Base-by-base conservation (phyloP, 2,888 invertebrate species). In the Romanomermis culicivorax region DNA sequence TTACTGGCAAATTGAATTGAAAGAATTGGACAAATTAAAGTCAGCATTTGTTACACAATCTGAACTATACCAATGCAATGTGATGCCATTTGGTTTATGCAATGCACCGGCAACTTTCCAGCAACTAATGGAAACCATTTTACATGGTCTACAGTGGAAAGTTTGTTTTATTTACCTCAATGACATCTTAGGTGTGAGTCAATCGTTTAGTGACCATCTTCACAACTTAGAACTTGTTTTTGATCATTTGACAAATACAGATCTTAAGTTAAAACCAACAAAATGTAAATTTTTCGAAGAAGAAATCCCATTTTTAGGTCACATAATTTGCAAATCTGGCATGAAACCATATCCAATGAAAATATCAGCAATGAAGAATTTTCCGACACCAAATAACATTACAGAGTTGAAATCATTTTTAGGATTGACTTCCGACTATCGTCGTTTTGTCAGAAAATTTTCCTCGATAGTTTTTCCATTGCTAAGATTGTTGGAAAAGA, bases 241-340 rank as follows among this genome's bases (percentile, higher is more conserved):
- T 20, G 23, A 20, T 20, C 26, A 52, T 2, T 24, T 59, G 20
- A 3, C 23, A 23, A 29, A 29, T 23, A 42, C 47, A 23, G 52
- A 51, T 4, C 42, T 60, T 42, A 64, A 61, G 1, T 48, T 70
- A 0, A 64, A 63, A 43, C 49, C 62, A 1, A 52, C 23, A 0
- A 68, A 69, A 56, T 65, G 64, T 51, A 49, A 26, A n/a, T 55
- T 56, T 27, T 11, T 7, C n/a, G 14, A 23, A 20, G 4, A 3
- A 3, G 3, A n/a, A 26, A 27, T 70, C 1, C 59, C 60, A 45
- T 67, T 64, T 55, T 55, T 70, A 2, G 68, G 69, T 1, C 68
- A 66, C 53, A 36, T 66, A 0, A 64, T 72, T 0, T 63, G 65
- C 55, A 47, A 54, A 2, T 51, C 26, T 14, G 60, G 60, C 1